phyloP scores from a whole-genome alignment of 2,797 vertebrate species.

The Rhincodon typus region DNA sequence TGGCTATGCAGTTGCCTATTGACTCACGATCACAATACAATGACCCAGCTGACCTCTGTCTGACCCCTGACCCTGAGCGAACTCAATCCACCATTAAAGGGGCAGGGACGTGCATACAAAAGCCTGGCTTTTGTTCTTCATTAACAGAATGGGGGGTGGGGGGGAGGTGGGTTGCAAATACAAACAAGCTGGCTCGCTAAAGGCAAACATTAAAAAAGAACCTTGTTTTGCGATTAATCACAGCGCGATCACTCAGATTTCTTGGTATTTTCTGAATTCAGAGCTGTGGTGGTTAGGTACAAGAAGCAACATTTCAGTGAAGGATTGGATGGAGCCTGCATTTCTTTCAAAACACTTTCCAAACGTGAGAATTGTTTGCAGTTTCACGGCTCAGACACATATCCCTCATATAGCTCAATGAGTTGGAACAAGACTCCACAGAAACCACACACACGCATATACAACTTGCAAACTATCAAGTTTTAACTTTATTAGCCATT shows the following conservation, averaged over 20 bases:
- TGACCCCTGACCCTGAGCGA: constrained; percentile 49
- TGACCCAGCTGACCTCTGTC: constrained; percentile 48
- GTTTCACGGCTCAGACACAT: not conserved
- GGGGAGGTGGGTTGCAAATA: not conserved
- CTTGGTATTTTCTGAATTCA: not conserved
- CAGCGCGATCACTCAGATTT: not conserved
- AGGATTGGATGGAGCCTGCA: not conserved
- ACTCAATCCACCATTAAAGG: constrained; percentile 43
- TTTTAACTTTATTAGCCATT: too few species aligned
- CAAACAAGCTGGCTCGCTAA: constrained; percentile 11
- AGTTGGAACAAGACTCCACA: too few species aligned
- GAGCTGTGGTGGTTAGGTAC: not conserved
- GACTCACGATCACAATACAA: constrained; percentile 50
- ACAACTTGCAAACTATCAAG: too few species aligned
- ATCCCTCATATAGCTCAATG: not conserved
- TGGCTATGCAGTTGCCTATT: constrained; percentile 51
- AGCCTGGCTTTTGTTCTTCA: not conserved
- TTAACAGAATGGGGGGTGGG: not conserved
- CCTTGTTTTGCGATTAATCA: not conserved
- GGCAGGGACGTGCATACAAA: constrained; percentile 30
- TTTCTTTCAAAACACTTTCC: not conserved
- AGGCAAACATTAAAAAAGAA: not conserved
- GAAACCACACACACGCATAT: too few species aligned
- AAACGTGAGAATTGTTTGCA: not conserved
- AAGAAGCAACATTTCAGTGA: not conserved